A percentile compares a stretch with the other conserved stretches of the same genome.
Evolutionary conservation across 1,140 invertebrate species (phyloP).

Genomic region (Drosophila baimaii): DNA sequence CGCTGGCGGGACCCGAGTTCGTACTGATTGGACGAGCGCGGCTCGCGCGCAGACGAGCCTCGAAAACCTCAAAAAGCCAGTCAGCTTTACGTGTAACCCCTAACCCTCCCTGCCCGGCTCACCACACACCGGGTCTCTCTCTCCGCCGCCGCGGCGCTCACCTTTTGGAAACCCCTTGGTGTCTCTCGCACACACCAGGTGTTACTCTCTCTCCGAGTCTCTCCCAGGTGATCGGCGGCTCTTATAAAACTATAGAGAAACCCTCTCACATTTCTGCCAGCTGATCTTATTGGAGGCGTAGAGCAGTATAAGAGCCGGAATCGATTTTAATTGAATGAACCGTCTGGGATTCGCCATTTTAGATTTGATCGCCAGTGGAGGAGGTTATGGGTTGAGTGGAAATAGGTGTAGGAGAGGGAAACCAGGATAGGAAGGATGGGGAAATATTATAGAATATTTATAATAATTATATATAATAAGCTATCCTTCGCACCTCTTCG

Average conservation of each 20-base stretch:
- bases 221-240: conserved; percentile 17
- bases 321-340: conserved; percentile 46
- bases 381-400: conserved; percentile 10
- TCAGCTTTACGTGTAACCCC: conserved; percentile 60
- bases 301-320: conserved; percentile 47
- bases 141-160: too few species aligned
- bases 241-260: conserved; percentile 28
- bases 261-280: conserved; percentile 32
- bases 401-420: background rate
- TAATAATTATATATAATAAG: too few species aligned
- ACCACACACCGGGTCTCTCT: conserved; percentile 6
- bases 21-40: conserved; percentile 84
- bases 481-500: too few species aligned
- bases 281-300: conserved; percentile 72
- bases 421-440: background rate
- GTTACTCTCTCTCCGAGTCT: conserved; percentile 10
- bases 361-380: conserved; percentile 51
- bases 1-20: conserved; percentile 83
- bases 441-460: too few species aligned
- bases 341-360: conserved; percentile 72
- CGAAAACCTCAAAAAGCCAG: conserved; percentile 57
- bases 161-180: conserved; percentile 12
- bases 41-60: conserved; percentile 82
- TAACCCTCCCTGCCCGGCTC: conserved; percentile 30
- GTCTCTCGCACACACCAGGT: conserved; percentile 24